Conservation (phyloP, 2,888 invertebrate genomes). For the Rhamnusium bicolor region DNA sequence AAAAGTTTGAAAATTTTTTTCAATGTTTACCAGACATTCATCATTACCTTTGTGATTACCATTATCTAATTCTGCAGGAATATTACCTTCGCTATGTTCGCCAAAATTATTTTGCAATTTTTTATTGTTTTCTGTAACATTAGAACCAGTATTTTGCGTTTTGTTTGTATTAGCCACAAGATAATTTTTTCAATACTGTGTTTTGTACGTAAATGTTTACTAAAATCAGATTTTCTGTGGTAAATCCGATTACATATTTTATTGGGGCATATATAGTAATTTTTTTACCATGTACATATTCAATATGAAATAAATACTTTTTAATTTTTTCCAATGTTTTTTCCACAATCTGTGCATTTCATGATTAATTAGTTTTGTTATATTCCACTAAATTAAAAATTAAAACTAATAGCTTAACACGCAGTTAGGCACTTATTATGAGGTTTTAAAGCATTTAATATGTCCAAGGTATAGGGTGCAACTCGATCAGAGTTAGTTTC, state of each 20-base stretch:
- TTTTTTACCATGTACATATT: background rate
- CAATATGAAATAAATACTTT: constrained; percentile 4
- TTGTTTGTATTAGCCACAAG: background rate
- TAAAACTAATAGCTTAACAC: too few species aligned
- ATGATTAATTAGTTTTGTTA: background rate
- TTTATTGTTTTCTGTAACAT: background rate
- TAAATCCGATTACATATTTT: background rate
- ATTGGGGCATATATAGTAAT: background rate
- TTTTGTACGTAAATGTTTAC: background rate
- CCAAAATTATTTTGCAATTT: background rate
- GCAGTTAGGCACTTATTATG: background rate
- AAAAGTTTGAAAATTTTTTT: background rate
- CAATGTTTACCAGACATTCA: background rate
- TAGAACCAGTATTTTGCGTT: background rate
- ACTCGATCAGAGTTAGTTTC: constrained; percentile 24
- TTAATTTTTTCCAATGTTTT: background rate
- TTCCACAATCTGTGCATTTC: background rate
- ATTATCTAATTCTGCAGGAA: background rate
- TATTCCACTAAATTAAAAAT: background rate
- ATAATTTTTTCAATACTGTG: background rate
- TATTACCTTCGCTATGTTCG: background rate
- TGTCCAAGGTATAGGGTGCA: constrained; percentile 12
- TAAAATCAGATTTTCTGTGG: background rate
- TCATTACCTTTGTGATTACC: background rate
- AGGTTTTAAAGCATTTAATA: background rate